Percentiles rank a stretch among this genome's conserved stretches.
Conservation (phyloP, 2,113 vertebrate species). For the Nothoprocta pentlandii region DNA sequence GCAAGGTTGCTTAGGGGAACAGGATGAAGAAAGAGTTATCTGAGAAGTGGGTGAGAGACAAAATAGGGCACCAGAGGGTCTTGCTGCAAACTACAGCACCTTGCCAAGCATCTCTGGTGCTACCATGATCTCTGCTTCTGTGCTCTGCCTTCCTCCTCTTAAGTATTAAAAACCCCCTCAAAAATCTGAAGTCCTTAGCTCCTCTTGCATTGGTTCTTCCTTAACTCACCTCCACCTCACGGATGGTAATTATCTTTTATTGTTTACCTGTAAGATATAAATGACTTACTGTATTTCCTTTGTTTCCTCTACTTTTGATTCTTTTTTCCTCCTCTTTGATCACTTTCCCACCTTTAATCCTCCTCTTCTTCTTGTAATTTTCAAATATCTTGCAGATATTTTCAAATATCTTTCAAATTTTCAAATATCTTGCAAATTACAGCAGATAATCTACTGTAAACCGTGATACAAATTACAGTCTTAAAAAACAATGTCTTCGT, state of each 20-base stretch:
- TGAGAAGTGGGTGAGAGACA: neutral
- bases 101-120: neutral
- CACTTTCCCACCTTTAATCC: neutral
- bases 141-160: neutral
- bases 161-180: neutral
- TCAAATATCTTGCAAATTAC: neutral
- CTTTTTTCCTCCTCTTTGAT: neutral
- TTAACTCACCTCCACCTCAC: neutral
- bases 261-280: neutral
- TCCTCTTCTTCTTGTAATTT: neutral
- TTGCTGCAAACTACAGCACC: accelerated
- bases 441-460: neutral
- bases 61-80: accelerated
- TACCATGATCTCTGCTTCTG: neutral
- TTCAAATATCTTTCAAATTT: too few species aligned
- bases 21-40: neutral
- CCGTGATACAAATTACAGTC: neutral
- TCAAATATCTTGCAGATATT: neutral
- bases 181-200: neutral
- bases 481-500: neutral
- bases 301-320: slow-evolving; percentile 19
- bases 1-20: neutral
- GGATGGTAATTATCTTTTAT: neutral
- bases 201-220: neutral
- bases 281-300: neutral